Conservation (phyloP, 2,888 invertebrate genomes). For the Nomada ferruginata region DNA sequence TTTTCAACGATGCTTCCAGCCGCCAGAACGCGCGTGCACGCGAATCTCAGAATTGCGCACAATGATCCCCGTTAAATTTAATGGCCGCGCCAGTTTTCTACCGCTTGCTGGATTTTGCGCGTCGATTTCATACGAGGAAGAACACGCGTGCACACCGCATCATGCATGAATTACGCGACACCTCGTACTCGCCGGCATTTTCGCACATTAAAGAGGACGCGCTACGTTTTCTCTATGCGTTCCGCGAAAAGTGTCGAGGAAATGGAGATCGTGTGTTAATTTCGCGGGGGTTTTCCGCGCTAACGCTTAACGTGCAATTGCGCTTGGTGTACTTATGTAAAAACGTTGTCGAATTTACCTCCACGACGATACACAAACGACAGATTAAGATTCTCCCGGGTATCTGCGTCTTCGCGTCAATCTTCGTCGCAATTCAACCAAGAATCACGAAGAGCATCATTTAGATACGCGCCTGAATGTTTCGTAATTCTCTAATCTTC, state of each 20-base stretch:
- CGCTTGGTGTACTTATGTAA: not conserved
- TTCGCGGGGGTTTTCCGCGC: not conserved
- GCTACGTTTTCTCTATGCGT: not conserved
- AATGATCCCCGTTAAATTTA: not conserved
- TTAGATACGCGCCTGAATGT: not conserved
- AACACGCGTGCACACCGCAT: not conserved
- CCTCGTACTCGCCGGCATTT: conserved; percentile 6
- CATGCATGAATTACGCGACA: conserved; percentile 43
- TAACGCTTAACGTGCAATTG: not conserved
- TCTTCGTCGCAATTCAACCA: not conserved
- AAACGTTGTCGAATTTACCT: conserved; percentile 25
- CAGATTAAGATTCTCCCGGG: not conserved
- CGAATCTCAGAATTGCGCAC: not conserved
- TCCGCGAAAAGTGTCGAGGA: not conserved
- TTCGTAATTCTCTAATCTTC: not conserved
- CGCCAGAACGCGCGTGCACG: not conserved
- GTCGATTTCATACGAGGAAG: conserved; percentile 50
- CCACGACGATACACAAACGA: not conserved
- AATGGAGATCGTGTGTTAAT: too few relatives aligned
- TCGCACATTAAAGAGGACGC: conserved; percentile 9
- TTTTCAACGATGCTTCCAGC: not conserved
- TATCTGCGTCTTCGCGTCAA: not conserved
- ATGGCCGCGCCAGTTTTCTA: conserved; percentile 18
- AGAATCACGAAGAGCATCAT: not conserved
- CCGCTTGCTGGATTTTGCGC: conserved; percentile 29